Base-by-base conservation (phyloP, 2,888 invertebrate species). In the Stenoptilia bipunctidactyla region DNA sequence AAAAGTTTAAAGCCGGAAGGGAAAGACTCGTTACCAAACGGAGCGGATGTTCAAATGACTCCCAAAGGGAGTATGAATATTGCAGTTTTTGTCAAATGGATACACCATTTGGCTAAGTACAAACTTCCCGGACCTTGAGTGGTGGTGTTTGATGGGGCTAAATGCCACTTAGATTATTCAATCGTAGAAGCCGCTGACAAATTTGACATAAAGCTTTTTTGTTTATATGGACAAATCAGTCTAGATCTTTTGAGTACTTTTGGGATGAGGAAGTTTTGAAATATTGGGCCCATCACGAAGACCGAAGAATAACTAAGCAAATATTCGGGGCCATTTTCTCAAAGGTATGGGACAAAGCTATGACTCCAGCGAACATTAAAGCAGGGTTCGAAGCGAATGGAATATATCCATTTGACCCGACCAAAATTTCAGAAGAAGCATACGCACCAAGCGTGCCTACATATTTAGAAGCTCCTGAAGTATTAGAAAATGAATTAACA, bases 251-350 rank as follows among this genome's bases (percentile, higher is more conserved):
- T 48, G 61, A 64, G 45, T 42, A 53, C 40, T 51, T 56, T 44
- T 67, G 66, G 61, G 60, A 66, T 45, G 48, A 56, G 36, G 54
- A 63, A 49, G 50, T 61, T 9, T 37, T 61, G 9, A 43, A 38
- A 36, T 61, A 53, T 42, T 61, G 53, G 56, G 42, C 50, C 14
- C 46, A 44, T 13, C 43, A 57, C 42, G 44, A 49, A 34, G 52
- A 52, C 37, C 43, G 53, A 38, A 44, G 34, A 40, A 45, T 58
- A n/a, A 58, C 47, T 8, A 60, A 61, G 50, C 49, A 48, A 41
- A 37, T 55, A 34, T 63, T 65, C 49, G 55, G 53, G 15, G 42
- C 20, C 1, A 27, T 45, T 39, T 46, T 49, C 45, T 45, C 50
- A 1, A 43, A 43, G 36, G 58, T 50, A 15, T 60, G 55, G 55